A percentile compares a stretch with the other conserved stretches of the same genome.
Evolutionary conservation across 2,888 invertebrate species (phyloP).

Genomic region (Diaphora mendica): DNA sequence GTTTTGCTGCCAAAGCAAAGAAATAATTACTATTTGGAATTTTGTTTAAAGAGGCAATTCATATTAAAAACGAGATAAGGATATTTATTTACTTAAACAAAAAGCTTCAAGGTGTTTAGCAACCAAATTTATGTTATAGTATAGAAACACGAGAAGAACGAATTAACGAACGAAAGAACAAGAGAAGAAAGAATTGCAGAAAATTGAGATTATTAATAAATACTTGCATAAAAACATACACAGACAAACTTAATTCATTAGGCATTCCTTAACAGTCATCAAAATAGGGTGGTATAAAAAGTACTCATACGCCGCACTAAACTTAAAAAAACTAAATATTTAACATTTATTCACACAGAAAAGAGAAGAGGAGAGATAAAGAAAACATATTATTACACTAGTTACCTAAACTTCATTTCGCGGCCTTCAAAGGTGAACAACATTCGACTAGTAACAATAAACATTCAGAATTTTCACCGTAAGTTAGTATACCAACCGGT

Average conservation of each 20-base stretch:
- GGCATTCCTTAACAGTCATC: too few relatives aligned
- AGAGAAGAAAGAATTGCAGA: not conserved
- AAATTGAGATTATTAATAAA: not conserved
- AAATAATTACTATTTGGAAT: not conserved
- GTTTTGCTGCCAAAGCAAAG: constrained; percentile 24
- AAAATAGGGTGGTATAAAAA: too few relatives aligned
- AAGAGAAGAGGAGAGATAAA: not conserved
- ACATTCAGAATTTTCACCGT: constrained; percentile 45
- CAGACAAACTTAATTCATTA: too few relatives aligned
- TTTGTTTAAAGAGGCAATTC: not conserved
- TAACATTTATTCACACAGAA: too few relatives aligned
- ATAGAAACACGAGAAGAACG: too few relatives aligned
- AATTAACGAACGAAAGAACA: too few relatives aligned
- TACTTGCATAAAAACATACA: not conserved
- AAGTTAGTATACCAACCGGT: constrained; percentile 42
- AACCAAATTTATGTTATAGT: too few relatives aligned
- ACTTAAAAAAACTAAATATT: too few relatives aligned
- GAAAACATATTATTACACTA: not conserved
- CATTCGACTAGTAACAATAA: constrained; percentile 48
- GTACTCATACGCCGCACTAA: too few relatives aligned
- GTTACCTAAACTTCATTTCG: constrained; percentile 28
- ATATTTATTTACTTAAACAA: not conserved
- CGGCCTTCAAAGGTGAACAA: constrained; percentile 64
- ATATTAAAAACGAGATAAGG: not conserved
- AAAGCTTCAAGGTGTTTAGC: too few relatives aligned